Percentiles rank a stretch among this genome's conserved stretches.
Evolutionary conservation across 1,140 invertebrate genomes (phyloP).

Genomic region (Drosophila quadrilineata): DNA sequence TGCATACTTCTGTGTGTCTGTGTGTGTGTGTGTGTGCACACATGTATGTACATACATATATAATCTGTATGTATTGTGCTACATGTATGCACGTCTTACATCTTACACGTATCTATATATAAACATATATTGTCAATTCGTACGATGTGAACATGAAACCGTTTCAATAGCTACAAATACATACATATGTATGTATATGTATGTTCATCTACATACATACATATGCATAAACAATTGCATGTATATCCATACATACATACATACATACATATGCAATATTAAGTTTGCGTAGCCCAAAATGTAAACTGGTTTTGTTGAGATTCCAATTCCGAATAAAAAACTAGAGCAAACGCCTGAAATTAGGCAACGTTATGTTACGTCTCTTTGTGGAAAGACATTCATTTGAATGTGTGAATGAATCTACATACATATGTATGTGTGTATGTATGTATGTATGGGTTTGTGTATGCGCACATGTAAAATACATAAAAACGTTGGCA

Average conservation of each 20-base stretch:
- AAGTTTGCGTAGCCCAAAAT: background rate
- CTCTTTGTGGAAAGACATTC: no score
- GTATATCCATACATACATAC: no score
- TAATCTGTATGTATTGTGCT: background rate
- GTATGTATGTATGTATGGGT: no score
- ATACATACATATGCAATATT: background rate
- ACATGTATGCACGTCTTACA: background rate
- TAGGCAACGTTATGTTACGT: no score
- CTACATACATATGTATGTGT: no score
- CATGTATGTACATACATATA: slow-evolving; percentile 1
- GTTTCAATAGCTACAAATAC: no score
- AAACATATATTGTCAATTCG: background rate
- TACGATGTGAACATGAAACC: no score
- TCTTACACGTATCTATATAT: background rate
- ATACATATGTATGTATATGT: background rate
- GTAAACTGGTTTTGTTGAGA: background rate
- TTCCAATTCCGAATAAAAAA: background rate
- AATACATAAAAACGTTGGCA: no score
- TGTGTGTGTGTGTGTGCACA: background rate
- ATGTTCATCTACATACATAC: background rate
- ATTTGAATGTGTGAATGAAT: no score
- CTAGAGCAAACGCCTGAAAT: no score
- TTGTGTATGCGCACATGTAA: no score
- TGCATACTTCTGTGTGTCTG: slow-evolving; percentile 2
- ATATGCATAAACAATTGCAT: slow-evolving; percentile 1